Conservation (phyloP, 2,113 vertebrate species). For the Seriola aureovittata region DNA sequence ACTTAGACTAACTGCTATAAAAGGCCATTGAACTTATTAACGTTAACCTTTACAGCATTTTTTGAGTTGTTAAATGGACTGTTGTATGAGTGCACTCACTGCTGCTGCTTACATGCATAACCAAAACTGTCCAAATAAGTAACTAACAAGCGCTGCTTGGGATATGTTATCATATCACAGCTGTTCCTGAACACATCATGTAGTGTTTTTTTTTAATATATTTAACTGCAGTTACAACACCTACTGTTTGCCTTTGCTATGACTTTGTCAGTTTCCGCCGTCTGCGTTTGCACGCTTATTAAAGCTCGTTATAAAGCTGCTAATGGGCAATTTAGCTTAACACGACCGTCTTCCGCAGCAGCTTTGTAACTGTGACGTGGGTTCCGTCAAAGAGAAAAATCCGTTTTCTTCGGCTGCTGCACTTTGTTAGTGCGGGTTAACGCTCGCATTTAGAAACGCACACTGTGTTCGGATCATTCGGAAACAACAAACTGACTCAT, state of each 20-base stretch:
- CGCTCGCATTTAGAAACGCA: background rate
- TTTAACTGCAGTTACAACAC: background rate
- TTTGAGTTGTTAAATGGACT: background rate
- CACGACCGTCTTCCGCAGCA: background rate
- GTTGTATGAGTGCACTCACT: background rate
- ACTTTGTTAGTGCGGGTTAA: background rate
- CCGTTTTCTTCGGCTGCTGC: background rate
- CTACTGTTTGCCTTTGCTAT: background rate
- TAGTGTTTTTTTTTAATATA: background rate
- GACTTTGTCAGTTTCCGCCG: slow-evolving; percentile 5
- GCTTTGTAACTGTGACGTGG: background rate
- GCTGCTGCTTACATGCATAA: too few relatives aligned
- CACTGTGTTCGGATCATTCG: too few relatives aligned
- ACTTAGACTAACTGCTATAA: too few relatives aligned
- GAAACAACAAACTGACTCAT: background rate
- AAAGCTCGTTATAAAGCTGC: background rate
- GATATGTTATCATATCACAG: too few relatives aligned
- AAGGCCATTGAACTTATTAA: background rate
- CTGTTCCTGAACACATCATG: too few relatives aligned
- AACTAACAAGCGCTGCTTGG: too few relatives aligned
- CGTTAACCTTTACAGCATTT: background rate
- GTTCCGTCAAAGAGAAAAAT: slow-evolving; percentile 5
- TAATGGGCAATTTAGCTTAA: slow-evolving; percentile 11
- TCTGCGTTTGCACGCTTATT: background rate
- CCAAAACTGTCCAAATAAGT: too few relatives aligned